Evolutionary conservation across 2,797 vertebrate species (phyloP).

Genomic region (Acipenser ruthenus): DNA sequence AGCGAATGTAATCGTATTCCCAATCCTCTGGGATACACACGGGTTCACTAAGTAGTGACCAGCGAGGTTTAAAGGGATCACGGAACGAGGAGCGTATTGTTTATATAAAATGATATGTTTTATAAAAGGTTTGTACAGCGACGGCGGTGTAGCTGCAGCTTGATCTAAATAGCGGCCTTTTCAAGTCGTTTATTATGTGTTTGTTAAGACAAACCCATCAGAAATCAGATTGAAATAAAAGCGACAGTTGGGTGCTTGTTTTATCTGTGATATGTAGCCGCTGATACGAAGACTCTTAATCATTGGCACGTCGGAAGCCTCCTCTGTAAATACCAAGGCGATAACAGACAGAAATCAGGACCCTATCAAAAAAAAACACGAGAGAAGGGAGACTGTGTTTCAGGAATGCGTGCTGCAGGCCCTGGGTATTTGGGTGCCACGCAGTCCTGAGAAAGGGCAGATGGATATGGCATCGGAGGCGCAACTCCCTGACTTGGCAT

Average conservation of each 20-base stretch:
- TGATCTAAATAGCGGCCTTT: too few species aligned
- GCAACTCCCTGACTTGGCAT: too few species aligned
- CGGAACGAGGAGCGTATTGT: too few species aligned
- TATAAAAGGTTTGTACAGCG: too few species aligned
- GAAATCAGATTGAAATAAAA: neutral
- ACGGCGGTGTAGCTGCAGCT: too few species aligned
- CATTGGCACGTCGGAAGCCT: constrained; percentile 60
- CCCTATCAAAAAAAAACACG: constrained; percentile 24
- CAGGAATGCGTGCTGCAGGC: constrained; percentile 37
- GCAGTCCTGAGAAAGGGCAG: constrained; percentile 8
- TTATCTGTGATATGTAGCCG: constrained; percentile 45
- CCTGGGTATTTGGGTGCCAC: constrained; percentile 16
- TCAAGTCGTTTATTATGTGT: too few species aligned
- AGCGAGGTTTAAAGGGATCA: too few species aligned
- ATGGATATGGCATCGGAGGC: neutral
- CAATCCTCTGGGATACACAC: too few species aligned
- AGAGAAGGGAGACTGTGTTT: constrained; percentile 36
- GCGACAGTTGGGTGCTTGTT: neutral
- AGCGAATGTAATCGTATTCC: too few species aligned
- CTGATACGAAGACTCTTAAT: constrained; percentile 41
- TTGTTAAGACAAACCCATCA: neutral
- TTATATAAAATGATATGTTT: too few species aligned
- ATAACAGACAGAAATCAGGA: constrained; percentile 65
- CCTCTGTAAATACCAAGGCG: constrained; percentile 59
- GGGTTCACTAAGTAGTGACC: too few species aligned